Conservation (phyloP, 2,113 vertebrate genomes). For the Chionodraco myersi region DNA sequence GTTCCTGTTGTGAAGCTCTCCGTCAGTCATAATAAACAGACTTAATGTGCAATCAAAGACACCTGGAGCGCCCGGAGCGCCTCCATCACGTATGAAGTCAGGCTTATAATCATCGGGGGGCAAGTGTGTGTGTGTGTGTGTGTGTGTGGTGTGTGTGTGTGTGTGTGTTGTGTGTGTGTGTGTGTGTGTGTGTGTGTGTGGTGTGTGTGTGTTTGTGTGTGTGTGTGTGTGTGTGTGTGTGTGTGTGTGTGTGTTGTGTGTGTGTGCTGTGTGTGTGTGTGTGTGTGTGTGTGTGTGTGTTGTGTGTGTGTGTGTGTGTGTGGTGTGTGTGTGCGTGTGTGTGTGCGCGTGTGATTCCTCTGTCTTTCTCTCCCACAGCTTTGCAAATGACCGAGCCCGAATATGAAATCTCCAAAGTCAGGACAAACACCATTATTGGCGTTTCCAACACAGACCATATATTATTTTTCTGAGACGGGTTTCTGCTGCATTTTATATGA, state of each 20-base stretch:
- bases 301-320: slow-evolving; percentile 8
- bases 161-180: not conserved
- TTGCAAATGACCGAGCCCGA: slow-evolving; percentile 62
- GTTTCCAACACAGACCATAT: slow-evolving; percentile 48
- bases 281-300: not conserved
- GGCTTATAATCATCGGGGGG: slow-evolving; percentile 53
- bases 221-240: not conserved
- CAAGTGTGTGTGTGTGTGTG: slow-evolving; percentile 6
- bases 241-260: slow-evolving; percentile 6
- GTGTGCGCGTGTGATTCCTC: slow-evolving; percentile 20
- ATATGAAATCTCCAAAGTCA: slow-evolving; percentile 42
- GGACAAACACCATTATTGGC: slow-evolving; percentile 59
- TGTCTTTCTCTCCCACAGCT: slow-evolving; percentile 59
- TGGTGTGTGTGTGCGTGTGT: not conserved
- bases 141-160: slow-evolving; percentile 2
- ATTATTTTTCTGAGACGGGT: slow-evolving; percentile 36
- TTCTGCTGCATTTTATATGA: slow-evolving; percentile 28
- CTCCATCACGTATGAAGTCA: slow-evolving; percentile 59
- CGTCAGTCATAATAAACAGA: slow-evolving; percentile 69
- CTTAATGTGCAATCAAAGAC: slow-evolving; percentile 63
- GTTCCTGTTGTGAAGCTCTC: slow-evolving; percentile 53
- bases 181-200: slow-evolving; percentile 4
- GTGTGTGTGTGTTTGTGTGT: not conserved
- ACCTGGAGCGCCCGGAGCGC: slow-evolving; percentile 73
- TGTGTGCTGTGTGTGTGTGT: not conserved